Percentiles rank a stretch among this genome's conserved stretches.
Evolutionary conservation across 2,797 vertebrate species (phyloP).

Genomic region (Sebastes hubbsi): DNA sequence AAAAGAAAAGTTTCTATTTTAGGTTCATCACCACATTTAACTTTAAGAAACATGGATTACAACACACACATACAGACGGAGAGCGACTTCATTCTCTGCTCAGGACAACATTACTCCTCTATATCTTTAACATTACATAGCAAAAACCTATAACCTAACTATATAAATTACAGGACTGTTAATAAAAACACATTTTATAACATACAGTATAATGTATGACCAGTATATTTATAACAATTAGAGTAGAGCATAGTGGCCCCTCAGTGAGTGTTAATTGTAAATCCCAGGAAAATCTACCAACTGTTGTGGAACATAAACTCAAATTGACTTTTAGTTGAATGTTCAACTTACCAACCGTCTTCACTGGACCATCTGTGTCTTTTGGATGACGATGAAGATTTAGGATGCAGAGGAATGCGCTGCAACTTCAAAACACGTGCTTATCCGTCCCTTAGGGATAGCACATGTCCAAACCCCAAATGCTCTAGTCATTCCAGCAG

Average conservation of each 20-base stretch:
- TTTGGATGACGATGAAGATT: slow-evolving; percentile 45
- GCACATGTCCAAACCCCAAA: slow-evolving; percentile 74
- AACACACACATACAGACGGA: too few species aligned
- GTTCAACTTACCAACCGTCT: slow-evolving; percentile 26
- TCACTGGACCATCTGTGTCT: slow-evolving; percentile 48
- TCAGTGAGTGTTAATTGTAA: not conserved
- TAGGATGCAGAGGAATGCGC: slow-evolving; percentile 27
- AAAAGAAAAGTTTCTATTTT: not conserved
- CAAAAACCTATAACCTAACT: not conserved
- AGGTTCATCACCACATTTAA: not conserved
- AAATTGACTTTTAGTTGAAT: slow-evolving; percentile 17
- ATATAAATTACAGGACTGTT: not conserved
- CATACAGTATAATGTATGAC: not conserved
- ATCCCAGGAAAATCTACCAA: slow-evolving; percentile 1
- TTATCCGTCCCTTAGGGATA: slow-evolving; percentile 60
- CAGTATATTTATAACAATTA: not conserved
- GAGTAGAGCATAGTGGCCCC: not conserved
- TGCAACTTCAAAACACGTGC: slow-evolving; percentile 70
- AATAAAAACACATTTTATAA: not conserved
- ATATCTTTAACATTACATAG: too few species aligned
- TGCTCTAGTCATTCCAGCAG: slow-evolving; percentile 64
- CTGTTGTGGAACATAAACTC: slow-evolving; percentile 43
- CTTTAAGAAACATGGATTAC: not conserved
- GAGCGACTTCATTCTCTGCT: too few species aligned
- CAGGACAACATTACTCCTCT: too few species aligned